These are phyloP conservation scores for Trichogramma dendrolimi DNA, from an alignment of 2,888 invertebrate genomes.

Conservation along the genomic window DNA sequence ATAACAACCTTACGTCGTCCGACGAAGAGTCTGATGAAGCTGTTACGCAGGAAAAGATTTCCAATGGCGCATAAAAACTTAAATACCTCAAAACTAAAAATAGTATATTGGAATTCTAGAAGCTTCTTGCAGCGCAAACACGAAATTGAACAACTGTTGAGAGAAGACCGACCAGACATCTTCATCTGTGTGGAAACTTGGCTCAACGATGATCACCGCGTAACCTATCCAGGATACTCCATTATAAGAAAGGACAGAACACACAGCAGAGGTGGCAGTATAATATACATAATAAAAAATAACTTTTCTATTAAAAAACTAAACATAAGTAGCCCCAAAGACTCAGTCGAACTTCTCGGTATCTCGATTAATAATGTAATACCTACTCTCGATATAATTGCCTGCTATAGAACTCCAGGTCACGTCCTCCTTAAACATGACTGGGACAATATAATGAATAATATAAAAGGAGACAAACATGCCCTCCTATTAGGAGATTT, in stretches of 20 bases:
- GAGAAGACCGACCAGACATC: neutral
- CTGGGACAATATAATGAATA: conserved; percentile 13
- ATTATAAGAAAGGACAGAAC: conserved; percentile 5
- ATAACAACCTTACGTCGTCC: neutral
- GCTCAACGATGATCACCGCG: conserved; percentile 1
- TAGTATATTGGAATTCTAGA: conserved; percentile 9
- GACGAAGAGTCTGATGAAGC: neutral
- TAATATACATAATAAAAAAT: conserved; percentile 14
- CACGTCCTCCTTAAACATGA: conserved; percentile 1
- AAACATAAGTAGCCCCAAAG: neutral
- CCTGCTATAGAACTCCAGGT: conserved; percentile 19
- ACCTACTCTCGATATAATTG: conserved; percentile 8
- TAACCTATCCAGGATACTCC: conserved; percentile 1
- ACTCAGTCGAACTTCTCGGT: conserved; percentile 12
- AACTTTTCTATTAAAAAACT: neutral
- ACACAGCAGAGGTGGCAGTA: conserved; percentile 14
- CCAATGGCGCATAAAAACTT: neutral
- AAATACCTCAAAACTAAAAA: neutral
- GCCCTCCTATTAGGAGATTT: conserved; percentile 17
- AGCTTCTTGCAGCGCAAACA: conserved; percentile 1
- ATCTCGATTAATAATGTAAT: conserved; percentile 10
- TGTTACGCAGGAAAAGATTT: neutral
- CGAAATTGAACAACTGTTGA: neutral
- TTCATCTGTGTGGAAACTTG: conserved; percentile 14
- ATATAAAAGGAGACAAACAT: neutral